Base-by-base conservation (phyloP, 2,797 vertebrate genomes). In the Tragopan temminckii region DNA sequence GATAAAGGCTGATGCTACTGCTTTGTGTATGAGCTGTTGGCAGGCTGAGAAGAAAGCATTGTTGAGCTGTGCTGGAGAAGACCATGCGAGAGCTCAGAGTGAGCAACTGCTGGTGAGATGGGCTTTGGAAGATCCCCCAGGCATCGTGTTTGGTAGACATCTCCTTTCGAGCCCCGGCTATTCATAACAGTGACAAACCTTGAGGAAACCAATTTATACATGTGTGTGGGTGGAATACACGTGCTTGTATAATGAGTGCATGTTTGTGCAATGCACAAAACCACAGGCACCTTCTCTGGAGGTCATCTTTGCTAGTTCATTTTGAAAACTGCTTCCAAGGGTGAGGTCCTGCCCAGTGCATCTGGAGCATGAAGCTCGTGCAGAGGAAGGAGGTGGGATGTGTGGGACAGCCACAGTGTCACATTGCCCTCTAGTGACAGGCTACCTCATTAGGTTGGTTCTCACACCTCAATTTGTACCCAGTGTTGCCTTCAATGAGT, bases 381-480 rank as follows among this genome's bases (percentile, higher is more conserved):
- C 33, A 29, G n/a, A 31, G 57, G 27, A 2, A 13, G 11, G 63
- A 69, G 57, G 57, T 8, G 68, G 11, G 50, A 15, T n/a, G 13
- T 25, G 1, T 1, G 74, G 91, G 55, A 36, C 83, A 81, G 80
- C 9, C 12, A 0, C 16, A 61, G 77, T 57, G 40, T 90, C 33
- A 76, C 43, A 84, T 90, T 95, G 91, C 91, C 91, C 89, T 93
- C 93, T 91, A 86, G 93, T 88, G 94, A 77, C 77, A 24, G 50
- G 7, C 77, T 59, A 53, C 42, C 55, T 69, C 3, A 6, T 42
- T 5, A 63, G 55, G 66, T 52, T 0, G 6, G 7, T 20, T 21
- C 50, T 80, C 36, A 48, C 63, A 5, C 36, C 64, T 25, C 61
- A 2, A 13, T 31, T 4, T 18, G 31, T 5, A 52, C 48, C 77